Evolutionary conservation across 2,797 vertebrate genomes (phyloP).

Genomic region (Fistularia commersonii): DNA sequence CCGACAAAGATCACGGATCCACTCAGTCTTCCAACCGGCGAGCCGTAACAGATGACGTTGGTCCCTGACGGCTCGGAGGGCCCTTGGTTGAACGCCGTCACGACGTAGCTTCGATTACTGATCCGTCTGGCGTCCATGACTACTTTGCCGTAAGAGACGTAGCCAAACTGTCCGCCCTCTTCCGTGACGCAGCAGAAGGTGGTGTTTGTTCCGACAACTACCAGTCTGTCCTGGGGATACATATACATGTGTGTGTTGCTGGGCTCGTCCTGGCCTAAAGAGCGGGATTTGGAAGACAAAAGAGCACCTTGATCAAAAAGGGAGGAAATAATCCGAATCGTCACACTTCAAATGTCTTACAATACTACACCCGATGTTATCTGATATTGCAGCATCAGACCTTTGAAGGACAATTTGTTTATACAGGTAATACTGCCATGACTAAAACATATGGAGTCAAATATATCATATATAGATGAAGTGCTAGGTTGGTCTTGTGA

Average conservation of each 20-base stretch:
- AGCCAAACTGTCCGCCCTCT: slow-evolving; percentile 37
- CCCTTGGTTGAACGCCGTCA: slow-evolving; percentile 32
- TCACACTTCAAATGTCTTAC: not conserved
- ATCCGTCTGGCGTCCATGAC: slow-evolving; percentile 39
- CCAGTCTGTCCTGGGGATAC: slow-evolving; percentile 59
- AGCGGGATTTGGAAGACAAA: not conserved
- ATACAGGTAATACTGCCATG: no score
- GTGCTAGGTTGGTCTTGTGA: no score
- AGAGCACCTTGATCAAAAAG: not conserved
- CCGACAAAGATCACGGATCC: slow-evolving; percentile 73
- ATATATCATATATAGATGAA: no score
- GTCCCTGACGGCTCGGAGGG: slow-evolving; percentile 18
- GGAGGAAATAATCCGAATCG: not conserved
- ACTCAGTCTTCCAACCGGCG: accelerated
- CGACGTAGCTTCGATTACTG: slow-evolving; percentile 63
- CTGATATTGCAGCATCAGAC: no score
- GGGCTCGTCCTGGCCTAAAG: slow-evolving; percentile 63
- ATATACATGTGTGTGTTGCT: slow-evolving; percentile 10
- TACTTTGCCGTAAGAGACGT: not conserved
- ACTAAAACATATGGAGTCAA: no score
- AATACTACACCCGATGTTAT: no score
- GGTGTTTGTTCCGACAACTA: slow-evolving; percentile 58
- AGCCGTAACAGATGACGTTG: slow-evolving; percentile 46
- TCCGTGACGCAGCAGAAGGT: slow-evolving; percentile 76
- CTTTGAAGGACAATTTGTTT: no score